A percentile compares a stretch with the other conserved stretches of the same genome.
Conservation (phyloP, 1,140 invertebrate species). For the Cylas formicarius region DNA sequence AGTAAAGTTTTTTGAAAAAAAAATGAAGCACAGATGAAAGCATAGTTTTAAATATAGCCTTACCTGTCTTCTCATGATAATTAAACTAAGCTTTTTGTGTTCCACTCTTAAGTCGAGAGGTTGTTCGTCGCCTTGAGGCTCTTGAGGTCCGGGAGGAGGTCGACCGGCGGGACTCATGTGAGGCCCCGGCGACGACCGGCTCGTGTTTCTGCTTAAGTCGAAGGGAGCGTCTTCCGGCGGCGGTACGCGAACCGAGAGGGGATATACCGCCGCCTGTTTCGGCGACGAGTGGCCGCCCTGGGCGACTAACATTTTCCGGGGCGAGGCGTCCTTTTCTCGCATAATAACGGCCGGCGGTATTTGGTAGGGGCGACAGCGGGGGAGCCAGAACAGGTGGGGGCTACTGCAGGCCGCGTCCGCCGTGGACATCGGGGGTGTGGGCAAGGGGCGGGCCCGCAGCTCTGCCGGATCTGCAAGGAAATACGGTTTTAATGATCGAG, state of each 20-base stretch:
- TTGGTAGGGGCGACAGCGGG: conserved; percentile 38
- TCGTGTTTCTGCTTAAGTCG: conserved; percentile 48
- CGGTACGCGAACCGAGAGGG: conserved; percentile 50
- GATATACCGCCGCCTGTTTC: conserved; percentile 65
- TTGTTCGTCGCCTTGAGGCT: conserved; percentile 53
- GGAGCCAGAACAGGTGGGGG: conserved; percentile 38
- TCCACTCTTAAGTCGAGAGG: conserved; percentile 77
- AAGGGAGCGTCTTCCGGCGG: conserved; percentile 46
- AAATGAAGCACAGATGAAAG: too few relatives aligned
- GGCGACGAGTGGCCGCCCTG: conserved; percentile 55
- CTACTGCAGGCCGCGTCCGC: conserved; percentile 19
- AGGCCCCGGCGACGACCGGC: conserved; percentile 37
- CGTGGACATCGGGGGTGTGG: conserved; percentile 25
- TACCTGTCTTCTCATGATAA: conserved; percentile 33
- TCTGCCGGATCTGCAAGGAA: conserved; percentile 26
- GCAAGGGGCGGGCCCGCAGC: conserved; percentile 25
- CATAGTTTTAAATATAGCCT: conserved; percentile 2
- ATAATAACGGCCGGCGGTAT: conserved; percentile 43
- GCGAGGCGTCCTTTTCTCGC: conserved; percentile 74
- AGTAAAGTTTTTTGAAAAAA: too few relatives aligned
- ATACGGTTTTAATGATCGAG: background rate
- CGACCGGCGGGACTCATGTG: conserved; percentile 50
- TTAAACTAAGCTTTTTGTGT: conserved; percentile 58
- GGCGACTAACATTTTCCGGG: conserved; percentile 59
- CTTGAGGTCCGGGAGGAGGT: conserved; percentile 42